These are phyloP conservation scores for Myotis planiceps DNA, from an alignment of 2,797 vertebrate genomes.

Conservation along the genomic window DNA sequence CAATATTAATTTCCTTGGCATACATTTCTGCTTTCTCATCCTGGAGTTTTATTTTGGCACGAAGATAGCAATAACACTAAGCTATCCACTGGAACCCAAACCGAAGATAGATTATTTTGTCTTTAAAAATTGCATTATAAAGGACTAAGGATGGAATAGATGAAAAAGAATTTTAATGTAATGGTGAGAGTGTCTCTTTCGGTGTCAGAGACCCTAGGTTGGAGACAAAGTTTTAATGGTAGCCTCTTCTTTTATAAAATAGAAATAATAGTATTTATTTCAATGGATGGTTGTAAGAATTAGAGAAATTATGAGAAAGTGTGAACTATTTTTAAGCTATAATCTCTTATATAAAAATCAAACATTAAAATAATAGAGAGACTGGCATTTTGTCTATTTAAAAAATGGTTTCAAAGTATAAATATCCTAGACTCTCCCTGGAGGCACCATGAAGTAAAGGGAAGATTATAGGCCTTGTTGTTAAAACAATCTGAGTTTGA, in stretches of 20 bases:
- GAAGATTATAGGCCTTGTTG: neutral
- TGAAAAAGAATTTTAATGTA: conserved; percentile 60
- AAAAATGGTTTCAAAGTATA: neutral
- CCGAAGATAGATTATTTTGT: conserved; percentile 63
- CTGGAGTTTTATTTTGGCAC: conserved; percentile 76
- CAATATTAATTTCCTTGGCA: conserved; percentile 72
- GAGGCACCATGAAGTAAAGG: neutral
- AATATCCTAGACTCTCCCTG: neutral
- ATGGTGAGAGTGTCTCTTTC: neutral
- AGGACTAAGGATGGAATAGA: neutral
- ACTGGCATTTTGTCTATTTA: neutral
- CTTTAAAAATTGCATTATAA: conserved; percentile 72
- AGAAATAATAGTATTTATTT: neutral
- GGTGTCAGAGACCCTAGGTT: neutral
- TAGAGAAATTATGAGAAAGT: neutral
- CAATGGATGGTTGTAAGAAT: neutral
- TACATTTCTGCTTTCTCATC: conserved; percentile 76
- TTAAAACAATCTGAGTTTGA: neutral
- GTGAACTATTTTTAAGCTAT: neutral
- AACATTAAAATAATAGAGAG: neutral
- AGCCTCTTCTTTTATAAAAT: neutral
- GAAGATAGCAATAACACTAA: conserved; percentile 68
- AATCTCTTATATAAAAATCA: neutral
- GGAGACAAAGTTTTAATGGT: neutral
- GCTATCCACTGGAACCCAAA: conserved; percentile 47